Conservation (phyloP, 2,797 vertebrate species). For the Chrysocyon brachyurus region DNA sequence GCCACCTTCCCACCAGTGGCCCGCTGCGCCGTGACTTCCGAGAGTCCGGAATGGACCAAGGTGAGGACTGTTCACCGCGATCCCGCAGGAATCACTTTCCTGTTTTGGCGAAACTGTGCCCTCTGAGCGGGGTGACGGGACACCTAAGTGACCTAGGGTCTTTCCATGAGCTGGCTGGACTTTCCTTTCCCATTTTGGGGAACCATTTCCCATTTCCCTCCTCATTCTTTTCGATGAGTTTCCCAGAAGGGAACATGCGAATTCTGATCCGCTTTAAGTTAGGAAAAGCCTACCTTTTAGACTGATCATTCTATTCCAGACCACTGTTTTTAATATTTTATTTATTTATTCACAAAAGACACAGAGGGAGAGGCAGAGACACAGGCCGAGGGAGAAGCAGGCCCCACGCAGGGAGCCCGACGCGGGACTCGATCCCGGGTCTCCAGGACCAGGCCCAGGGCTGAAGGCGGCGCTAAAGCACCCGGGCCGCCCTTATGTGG, state of each 20-base stretch:
- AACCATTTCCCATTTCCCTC: background rate
- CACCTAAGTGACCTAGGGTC: background rate
- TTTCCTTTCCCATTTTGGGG: background rate
- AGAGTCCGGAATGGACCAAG: background rate
- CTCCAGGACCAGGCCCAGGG: too few species aligned
- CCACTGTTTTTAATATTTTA: too few species aligned
- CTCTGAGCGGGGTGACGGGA: background rate
- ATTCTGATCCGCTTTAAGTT: too few species aligned
- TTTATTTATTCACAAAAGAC: too few species aligned
- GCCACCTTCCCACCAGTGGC: background rate
- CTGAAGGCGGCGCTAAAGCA: too few species aligned
- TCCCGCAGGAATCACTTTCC: background rate
- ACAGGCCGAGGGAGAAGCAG: too few species aligned
- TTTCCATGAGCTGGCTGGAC: background rate
- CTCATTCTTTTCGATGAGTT: background rate
- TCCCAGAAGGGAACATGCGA: background rate
- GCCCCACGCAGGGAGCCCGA: too few species aligned
- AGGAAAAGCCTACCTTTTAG: too few species aligned
- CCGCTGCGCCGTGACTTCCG: background rate
- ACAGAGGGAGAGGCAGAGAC: too few species aligned
- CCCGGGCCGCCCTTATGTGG: too few species aligned
- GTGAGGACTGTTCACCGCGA: background rate
- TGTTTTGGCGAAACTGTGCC: background rate
- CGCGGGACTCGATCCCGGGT: too few species aligned
- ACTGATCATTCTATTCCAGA: too few species aligned